Evolutionary conservation across 2,888 invertebrate genomes (phyloP), one percentile per base, ranked within the genome.

Genomic region (Osedax fenrisi): DNA sequence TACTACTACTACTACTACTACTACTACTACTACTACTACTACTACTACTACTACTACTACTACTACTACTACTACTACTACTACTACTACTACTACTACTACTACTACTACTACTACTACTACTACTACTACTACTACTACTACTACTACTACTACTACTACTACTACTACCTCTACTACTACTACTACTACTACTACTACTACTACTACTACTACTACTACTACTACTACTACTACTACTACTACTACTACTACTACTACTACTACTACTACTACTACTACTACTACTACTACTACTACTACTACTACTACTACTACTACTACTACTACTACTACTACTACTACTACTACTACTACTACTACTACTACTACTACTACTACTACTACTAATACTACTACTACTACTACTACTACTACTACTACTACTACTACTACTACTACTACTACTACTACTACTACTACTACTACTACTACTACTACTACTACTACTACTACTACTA

Each of bases 1-100:
- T 64, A 64, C 64, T 64, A 64, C 64, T 64, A 64, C 64, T 64
- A 64, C 64, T 64, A 64, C 64, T 64, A 64, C 64, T 64, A 21
- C 64, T 64, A 64, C 64, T 64, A 64, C 64, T 64, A 64, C 64
- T 64, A 64, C 64, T 64, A 64, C 64, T 64, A 21, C 64, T 64
- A 23, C 21, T 64, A 41, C 41, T 41, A 41, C 41, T 41, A 41
- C 41, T 41, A 41, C 41, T 41, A 41, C 41, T 41, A 41, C 41
- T 41, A 41, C 41, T 41, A 41, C 41, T 41, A 41, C 41, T 41
- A 17, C 41, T 41, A 17, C 41, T 41, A 17, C 41, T 41, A 41
- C 41, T 41, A 41, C 41, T 41, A 41, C 41, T 41, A 41, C 41
- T 41, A 41, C 41, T 41, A 41, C 41, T 41, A 41, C 41, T 41